phyloP scores from a whole-genome alignment of 2,888 invertebrate species.

The Autographa pulchrina region DNA sequence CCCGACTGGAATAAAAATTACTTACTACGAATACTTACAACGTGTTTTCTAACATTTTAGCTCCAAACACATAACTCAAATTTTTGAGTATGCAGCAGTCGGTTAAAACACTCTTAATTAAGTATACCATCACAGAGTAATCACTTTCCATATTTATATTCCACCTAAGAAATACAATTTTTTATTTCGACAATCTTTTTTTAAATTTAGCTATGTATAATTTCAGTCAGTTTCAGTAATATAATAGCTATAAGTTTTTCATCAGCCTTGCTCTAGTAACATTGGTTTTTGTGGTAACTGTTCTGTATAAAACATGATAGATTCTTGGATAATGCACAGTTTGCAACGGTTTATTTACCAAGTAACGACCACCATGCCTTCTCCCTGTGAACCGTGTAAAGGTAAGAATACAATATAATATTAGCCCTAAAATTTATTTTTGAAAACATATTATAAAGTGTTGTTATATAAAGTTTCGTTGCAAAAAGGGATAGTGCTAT shows the following conservation, averaged over 20 bases:
- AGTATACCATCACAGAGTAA: not conserved
- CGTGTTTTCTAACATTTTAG: no score
- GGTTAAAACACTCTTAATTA: not conserved
- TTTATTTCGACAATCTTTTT: slow-evolving; percentile 5
- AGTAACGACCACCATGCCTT: slow-evolving; percentile 80
- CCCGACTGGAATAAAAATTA: no score
- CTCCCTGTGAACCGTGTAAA: slow-evolving; percentile 90
- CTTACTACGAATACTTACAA: no score
- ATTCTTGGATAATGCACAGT: slow-evolving; percentile 62
- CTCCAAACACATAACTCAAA: no score
- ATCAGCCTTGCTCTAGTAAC: slow-evolving; percentile 77
- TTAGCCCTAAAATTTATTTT: not conserved
- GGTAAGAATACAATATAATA: slow-evolving; percentile 73
- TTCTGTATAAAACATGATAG: slow-evolving; percentile 74
- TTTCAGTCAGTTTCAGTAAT: slow-evolving; percentile 42
- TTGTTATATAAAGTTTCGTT: no score
- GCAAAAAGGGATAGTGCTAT: not conserved
- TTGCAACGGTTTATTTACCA: slow-evolving; percentile 53
- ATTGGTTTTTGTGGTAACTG: slow-evolving; percentile 71
- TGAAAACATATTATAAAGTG: no score
- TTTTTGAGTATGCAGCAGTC: no score
- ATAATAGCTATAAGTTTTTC: slow-evolving; percentile 68
- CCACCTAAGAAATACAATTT: not conserved
- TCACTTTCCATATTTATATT: not conserved
- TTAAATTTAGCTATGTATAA: slow-evolving; percentile 40